These are phyloP conservation scores for Drepanosiphum platanoidis DNA, from an alignment of 2,888 invertebrate species.

Conservation along the genomic window DNA sequence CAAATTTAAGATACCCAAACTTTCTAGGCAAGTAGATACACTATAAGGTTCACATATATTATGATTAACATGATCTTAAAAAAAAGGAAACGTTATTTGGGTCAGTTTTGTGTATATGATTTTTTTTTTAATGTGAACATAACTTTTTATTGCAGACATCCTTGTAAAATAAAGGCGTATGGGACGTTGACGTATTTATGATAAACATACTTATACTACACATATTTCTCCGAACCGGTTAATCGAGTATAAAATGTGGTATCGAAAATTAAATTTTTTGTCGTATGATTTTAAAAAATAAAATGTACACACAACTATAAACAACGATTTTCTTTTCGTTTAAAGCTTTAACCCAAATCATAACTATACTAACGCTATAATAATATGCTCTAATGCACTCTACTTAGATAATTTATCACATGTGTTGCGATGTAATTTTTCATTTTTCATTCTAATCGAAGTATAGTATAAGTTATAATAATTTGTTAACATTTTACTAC, in stretches of 20 bases:
- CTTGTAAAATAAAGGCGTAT: slow-evolving; percentile 8
- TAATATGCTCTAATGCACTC: too few species aligned
- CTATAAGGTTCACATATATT: background rate
- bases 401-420: too few species aligned
- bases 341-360: too few species aligned
- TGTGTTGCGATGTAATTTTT: too few species aligned
- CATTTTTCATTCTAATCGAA: too few species aligned
- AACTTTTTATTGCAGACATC: background rate
- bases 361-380: too few species aligned
- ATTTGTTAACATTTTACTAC: too few species aligned
- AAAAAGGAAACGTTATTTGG: slow-evolving; percentile 5
- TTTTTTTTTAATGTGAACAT: background rate
- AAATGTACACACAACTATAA: background rate
- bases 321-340: background rate
- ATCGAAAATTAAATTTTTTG: too few species aligned
- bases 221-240: background rate
- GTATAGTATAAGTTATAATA: too few species aligned
- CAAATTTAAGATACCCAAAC: background rate
- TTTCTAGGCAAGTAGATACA: background rate
- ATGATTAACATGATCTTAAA: background rate
- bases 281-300: background rate
- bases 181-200: background rate
- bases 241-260: background rate
- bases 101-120: background rate
- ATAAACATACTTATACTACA: background rate